Conservation (phyloP, 2,797 vertebrate genomes). For the Amblyopsis hoosieri region DNA sequence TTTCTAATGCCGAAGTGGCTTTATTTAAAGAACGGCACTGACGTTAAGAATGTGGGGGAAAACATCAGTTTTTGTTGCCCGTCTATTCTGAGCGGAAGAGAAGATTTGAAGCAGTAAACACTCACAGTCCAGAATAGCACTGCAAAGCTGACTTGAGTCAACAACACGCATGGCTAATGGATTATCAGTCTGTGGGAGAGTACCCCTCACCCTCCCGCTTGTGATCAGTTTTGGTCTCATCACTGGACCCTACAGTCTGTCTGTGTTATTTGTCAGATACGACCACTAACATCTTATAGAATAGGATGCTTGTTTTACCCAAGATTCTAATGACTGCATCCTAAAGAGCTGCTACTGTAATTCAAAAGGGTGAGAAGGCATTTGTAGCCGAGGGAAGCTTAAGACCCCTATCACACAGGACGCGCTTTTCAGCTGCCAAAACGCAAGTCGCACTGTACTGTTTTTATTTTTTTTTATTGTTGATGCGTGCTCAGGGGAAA, state of each 20-base stretch:
- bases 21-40: not conserved
- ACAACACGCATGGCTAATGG: slow-evolving; percentile 35
- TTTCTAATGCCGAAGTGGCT: no score
- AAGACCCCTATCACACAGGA: no score
- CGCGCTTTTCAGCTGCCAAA: no score
- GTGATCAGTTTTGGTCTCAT: not conserved
- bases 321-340: slow-evolving; percentile 53
- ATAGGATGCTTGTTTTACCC: slow-evolving; percentile 56
- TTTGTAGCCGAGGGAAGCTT: slow-evolving; percentile 13
- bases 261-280: slow-evolving; percentile 60
- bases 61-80: not conserved
- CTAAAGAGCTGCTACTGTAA: slow-evolving; percentile 16
- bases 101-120: slow-evolving; percentile 3
- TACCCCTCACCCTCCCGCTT: not conserved
- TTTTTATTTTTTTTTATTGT: no score
- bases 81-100: slow-evolving; percentile 1
- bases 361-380: slow-evolving; percentile 11
- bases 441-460: no score
- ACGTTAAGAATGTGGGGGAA: not conserved
- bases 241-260: slow-evolving; percentile 51
- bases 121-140: slow-evolving; percentile 35
- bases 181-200: slow-evolving; percentile 38
- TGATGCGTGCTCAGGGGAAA: no score
- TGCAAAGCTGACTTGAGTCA: slow-evolving; percentile 28
- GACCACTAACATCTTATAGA: slow-evolving; percentile 49